Conservation (phyloP, 2,888 invertebrate genomes). For the Epiperipatus broadwayi region DNA sequence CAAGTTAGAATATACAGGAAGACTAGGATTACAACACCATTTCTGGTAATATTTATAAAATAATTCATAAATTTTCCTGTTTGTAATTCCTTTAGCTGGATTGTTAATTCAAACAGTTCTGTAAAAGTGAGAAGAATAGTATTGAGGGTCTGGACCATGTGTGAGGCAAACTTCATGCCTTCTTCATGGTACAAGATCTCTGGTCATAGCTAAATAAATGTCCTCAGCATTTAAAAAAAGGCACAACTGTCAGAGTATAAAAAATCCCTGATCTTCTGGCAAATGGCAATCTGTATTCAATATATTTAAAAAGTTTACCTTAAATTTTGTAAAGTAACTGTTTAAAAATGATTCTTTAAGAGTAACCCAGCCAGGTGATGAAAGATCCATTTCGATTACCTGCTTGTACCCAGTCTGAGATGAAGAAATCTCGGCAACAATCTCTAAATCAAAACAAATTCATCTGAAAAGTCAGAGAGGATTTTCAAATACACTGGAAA, state of each 20-base stretch:
- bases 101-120: constrained; percentile 71
- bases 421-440: constrained; percentile 51
- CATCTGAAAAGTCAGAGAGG: constrained; percentile 75
- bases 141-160: constrained; percentile 77
- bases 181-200: constrained; percentile 54
- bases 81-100: constrained; percentile 54
- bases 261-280: constrained; percentile 75
- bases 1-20: constrained; percentile 84
- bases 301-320: constrained; percentile 58
- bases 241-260: constrained; percentile 73
- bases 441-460: constrained; percentile 61
- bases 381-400: no score
- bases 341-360: no score
- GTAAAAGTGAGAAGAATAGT: constrained; percentile 83
- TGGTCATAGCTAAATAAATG: constrained; percentile 70
- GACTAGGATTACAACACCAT: constrained; percentile 93
- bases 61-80: constrained; percentile 54
- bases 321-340: constrained; percentile 59
- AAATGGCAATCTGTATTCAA: constrained; percentile 69
- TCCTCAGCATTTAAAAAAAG: constrained; percentile 78
- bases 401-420: constrained; percentile 18
- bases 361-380: no score
- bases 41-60: constrained; percentile 74
- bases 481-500: constrained; percentile 54
- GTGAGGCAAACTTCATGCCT: constrained; percentile 64